These are phyloP conservation scores for Cheilosia vulpina DNA, from an alignment of 2,888 invertebrate species.

Conservation along the genomic window DNA sequence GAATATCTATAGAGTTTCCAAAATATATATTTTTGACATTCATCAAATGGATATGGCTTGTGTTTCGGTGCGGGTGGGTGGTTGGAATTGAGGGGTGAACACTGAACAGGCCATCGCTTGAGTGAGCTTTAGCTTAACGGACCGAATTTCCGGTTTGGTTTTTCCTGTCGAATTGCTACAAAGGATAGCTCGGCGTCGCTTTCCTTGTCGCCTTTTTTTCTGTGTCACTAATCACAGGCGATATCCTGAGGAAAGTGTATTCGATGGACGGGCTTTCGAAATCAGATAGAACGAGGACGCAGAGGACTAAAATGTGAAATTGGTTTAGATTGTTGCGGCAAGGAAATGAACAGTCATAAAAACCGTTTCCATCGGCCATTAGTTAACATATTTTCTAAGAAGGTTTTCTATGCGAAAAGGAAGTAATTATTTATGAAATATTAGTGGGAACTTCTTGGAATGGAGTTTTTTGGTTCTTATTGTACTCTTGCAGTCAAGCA, in stretches of 20 bases:
- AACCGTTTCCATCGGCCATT: slow-evolving; percentile 83
- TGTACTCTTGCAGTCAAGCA: background rate
- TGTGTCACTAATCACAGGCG: slow-evolving; percentile 68
- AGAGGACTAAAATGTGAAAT: slow-evolving; percentile 66
- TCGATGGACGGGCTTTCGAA: slow-evolving; percentile 18
- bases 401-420: slow-evolving; percentile 76
- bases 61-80: background rate
- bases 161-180: slow-evolving; percentile 85
- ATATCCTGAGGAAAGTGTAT: slow-evolving; percentile 65
- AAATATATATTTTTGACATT: slow-evolving; percentile 71
- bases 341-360: slow-evolving; percentile 83
- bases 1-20: slow-evolving; percentile 60
- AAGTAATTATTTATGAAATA: slow-evolving; percentile 83
- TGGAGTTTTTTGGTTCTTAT: background rate
- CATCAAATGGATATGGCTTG: slow-evolving; percentile 40
- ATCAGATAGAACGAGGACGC: slow-evolving; percentile 42
- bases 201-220: slow-evolving; percentile 56
- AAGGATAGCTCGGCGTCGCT: slow-evolving; percentile 38
- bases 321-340: slow-evolving; percentile 64
- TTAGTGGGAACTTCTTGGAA: slow-evolving; percentile 74
- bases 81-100: slow-evolving; percentile 45
- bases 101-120: slow-evolving; percentile 57
- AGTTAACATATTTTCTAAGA: slow-evolving; percentile 81
- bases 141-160: slow-evolving; percentile 83
- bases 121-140: slow-evolving; percentile 79